phyloP scores from a whole-genome alignment of 2,797 vertebrate species.

The Manis crassicaudata region DNA sequence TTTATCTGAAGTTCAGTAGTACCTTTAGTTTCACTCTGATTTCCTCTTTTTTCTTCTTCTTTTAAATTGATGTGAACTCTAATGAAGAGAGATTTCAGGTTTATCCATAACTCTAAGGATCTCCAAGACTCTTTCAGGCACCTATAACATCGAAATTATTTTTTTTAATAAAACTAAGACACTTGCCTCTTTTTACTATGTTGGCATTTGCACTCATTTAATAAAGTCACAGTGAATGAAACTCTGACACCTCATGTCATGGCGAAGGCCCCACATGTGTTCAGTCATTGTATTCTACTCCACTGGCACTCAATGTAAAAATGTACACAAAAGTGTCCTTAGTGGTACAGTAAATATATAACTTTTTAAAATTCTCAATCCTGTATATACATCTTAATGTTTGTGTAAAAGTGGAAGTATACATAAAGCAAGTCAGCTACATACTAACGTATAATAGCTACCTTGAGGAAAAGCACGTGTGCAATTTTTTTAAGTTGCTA shows the following conservation, averaged over 20 bases:
- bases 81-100: neutral
- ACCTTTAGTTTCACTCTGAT: neutral
- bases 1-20: neutral
- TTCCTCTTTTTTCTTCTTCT: neutral
- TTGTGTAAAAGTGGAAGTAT: neutral
- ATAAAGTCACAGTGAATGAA: neutral
- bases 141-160: neutral
- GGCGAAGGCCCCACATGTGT: rapidly evolving
- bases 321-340: neutral
- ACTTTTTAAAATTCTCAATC: neutral
- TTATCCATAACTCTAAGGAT: neutral
- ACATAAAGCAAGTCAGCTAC: neutral
- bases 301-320: neutral
- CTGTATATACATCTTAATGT: neutral
- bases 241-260: neutral
- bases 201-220: neutral
- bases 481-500: neutral
- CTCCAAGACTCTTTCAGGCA: neutral
- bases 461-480: neutral
- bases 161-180: neutral
- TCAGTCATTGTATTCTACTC: neutral
- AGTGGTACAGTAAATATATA: neutral
- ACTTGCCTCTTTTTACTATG: neutral
- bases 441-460: neutral
- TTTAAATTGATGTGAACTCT: neutral